Base-by-base conservation (phyloP, 2,888 invertebrate genomes). In the Hirtodrosophila confusa region DNA sequence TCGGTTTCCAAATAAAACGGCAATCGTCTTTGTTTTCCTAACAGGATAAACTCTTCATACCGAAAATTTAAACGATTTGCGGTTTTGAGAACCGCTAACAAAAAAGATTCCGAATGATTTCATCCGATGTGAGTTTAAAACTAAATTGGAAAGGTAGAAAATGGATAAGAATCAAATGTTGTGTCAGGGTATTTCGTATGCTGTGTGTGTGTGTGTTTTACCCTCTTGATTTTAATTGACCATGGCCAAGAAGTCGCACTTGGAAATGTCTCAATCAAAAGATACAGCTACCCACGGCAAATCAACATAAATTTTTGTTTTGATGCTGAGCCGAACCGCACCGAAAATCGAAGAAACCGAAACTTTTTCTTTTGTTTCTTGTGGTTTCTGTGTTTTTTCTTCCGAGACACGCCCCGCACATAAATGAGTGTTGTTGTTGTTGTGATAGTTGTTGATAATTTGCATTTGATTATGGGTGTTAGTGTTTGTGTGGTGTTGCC, bases 241-340 rank as follows among this genome's bases (percentile, higher is more conserved):
- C 79, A 73, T 86, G 73, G 85, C 80, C 69, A 88, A 85, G 88
- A 88, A 88, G 86, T 88, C 83, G 73, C 79, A 87, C 87, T 88
- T 78, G 71, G 83, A 87, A 86, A 80, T 86, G 82, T 82, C 80
- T 82, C 88, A 82, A 82, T 82, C 86, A 66, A 80, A 70, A 78
- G 80, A 75, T 65, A 75, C 85, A 55, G 50, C 84, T 69, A 79
- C 80, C 80, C 88, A 80, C 80, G 76, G 84, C 66, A 86, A 83
- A 80, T 86, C 76, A 78, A 86, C 80, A 80, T 80, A 87, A 85
- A 82, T 80, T 70, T 45, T 49, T 73, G 12, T 56, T 45, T 43
- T 54, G 68, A 35, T 44, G 75, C 53, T 56, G 53, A 57, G 62
- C 53, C 71, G 48, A 73, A 58, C 7, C 71, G 48, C 68, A 58